phyloP scores from a whole-genome alignment of 1,140 invertebrate species.

The Frieseomelitta varia region DNA sequence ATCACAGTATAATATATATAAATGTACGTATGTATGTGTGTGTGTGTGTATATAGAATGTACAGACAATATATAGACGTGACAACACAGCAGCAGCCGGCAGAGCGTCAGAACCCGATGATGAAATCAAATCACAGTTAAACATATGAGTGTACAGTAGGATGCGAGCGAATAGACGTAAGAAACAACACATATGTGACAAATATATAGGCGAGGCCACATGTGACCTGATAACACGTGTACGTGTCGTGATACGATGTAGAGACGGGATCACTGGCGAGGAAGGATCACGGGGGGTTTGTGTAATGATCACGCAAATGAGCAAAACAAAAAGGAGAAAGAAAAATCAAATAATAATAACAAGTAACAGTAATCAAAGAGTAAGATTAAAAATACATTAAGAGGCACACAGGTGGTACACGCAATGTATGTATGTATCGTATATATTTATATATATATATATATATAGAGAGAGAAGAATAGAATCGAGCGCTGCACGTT shows the following conservation, averaged over 20 bases:
- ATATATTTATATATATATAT: neutral
- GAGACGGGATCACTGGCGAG: too few species aligned
- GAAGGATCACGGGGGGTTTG: neutral
- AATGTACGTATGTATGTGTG: neutral
- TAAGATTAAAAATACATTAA: constrained; percentile 25
- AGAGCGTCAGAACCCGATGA: constrained; percentile 31
- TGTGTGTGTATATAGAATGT: neutral
- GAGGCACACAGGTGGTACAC: constrained; percentile 53
- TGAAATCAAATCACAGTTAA: constrained; percentile 32
- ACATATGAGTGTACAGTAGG: constrained; percentile 17
- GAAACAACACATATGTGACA: neutral
- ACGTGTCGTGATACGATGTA: too few species aligned
- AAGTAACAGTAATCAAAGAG: neutral
- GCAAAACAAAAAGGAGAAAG: neutral
- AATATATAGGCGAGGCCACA: too few species aligned
- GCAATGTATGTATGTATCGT: constrained; percentile 41
- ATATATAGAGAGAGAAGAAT: constrained; percentile 7
- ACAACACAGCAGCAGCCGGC: constrained; percentile 51
- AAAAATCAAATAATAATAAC: neutral
- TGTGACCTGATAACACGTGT: neutral
- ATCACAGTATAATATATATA: constrained; percentile 14
- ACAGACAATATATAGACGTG: constrained; percentile 19
- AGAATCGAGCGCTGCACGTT: constrained; percentile 49
- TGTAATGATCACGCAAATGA: neutral
- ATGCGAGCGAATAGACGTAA: neutral